Percentiles rank a stretch among this genome's conserved stretches.
phyloP scores from a whole-genome alignment of 2,888 invertebrate genomes.

The Callyntrura sp. region DNA sequence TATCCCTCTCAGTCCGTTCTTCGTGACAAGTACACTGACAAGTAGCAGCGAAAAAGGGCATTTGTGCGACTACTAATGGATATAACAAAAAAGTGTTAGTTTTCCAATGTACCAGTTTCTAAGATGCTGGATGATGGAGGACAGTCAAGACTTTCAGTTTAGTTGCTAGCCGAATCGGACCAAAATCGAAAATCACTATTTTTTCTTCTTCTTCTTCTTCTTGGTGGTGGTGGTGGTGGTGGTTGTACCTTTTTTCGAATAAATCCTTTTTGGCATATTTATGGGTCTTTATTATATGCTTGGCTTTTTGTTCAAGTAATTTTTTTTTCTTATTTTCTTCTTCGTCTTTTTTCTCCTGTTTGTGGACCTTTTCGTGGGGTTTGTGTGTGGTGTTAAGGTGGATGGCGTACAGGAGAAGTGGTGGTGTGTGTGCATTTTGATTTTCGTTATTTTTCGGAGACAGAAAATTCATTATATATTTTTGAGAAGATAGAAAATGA shows the following conservation, averaged over 20 bases:
- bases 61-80: no score
- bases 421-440: no score
- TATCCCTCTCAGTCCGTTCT: no score
- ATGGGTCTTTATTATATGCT: conserved; percentile 13
- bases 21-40: no score
- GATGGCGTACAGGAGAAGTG: neutral
- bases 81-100: no score
- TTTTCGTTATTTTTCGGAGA: no score
- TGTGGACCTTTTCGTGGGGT: neutral
- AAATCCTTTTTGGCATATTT: conserved; percentile 5
- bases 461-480: no score
- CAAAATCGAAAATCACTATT: conserved; percentile 1
- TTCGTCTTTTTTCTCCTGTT: neutral
- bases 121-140: no score
- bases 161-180: neutral
- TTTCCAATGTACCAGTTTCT: no score
- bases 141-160: neutral
- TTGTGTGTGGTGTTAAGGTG: neutral
- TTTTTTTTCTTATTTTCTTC: neutral
- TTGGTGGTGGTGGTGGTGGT: no score
- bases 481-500: no score
- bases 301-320: neutral
- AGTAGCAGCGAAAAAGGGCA: no score
- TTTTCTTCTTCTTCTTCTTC: neutral
- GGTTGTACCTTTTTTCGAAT: neutral